These are phyloP conservation scores for Umimayanthus kanabou DNA, from an alignment of 92 coral and sea anemone genomes.

Conservation along the genomic window DNA sequence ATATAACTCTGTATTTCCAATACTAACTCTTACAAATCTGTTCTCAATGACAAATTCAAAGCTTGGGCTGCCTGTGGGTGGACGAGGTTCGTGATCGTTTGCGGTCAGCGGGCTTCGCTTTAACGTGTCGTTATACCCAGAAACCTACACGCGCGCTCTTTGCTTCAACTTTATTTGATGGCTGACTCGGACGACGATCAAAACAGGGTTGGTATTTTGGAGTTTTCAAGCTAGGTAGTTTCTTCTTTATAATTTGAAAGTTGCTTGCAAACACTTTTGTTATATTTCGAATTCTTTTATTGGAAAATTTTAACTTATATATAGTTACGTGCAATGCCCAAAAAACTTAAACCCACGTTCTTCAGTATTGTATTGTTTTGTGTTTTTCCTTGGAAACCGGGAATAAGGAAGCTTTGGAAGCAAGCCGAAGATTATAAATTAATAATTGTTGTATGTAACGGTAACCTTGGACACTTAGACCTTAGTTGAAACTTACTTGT, in stretches of 20 bases:
- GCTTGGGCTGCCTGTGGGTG: no score
- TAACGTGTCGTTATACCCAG: conserved; percentile 38
- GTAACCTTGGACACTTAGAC: conserved; percentile 22
- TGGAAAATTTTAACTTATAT: background rate
- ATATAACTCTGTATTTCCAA: no score
- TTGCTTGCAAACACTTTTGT: background rate
- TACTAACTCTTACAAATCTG: no score
- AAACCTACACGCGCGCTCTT: conserved; percentile 23
- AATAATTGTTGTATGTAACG: background rate
- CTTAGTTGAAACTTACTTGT: background rate
- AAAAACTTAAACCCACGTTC: background rate
- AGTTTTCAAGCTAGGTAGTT: background rate
- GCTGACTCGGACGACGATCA: conserved; percentile 98
- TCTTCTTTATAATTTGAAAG: background rate
- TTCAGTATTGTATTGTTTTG: background rate
- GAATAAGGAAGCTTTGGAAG: background rate
- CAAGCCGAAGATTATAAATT: background rate
- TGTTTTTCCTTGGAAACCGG: conserved; percentile 33
- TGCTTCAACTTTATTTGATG: conserved; percentile 61
- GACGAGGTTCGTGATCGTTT: no score
- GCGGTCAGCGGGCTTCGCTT: conserved; percentile 4
- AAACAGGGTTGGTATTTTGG: conserved; percentile 73
- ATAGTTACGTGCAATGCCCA: background rate
- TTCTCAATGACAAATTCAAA: no score
- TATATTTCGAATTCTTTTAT: conserved; percentile 25